Evolutionary conservation across 2,888 invertebrate species (phyloP).

Genomic region (Nomada lathburiana): DNA sequence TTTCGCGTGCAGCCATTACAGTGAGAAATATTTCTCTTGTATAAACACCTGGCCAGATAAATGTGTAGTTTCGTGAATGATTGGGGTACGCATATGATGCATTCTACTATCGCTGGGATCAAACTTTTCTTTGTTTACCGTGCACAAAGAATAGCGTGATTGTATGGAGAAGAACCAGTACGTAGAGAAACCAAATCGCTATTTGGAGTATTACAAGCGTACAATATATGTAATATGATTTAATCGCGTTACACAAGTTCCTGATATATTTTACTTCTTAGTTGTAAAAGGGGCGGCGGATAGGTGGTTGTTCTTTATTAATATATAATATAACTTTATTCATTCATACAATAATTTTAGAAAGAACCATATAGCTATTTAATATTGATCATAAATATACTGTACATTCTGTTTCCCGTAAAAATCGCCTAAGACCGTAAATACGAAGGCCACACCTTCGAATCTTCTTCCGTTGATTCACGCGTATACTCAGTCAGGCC

Average conservation of each 20-base stretch:
- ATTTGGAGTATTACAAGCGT: constrained; percentile 43
- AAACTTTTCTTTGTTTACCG: constrained; percentile 75
- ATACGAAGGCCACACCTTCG: constrained; percentile 33
- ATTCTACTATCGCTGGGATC: constrained; percentile 68
- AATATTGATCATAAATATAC: background rate
- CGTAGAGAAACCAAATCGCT: constrained; percentile 38
- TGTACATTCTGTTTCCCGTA: constrained; percentile 4
- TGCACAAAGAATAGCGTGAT: constrained; percentile 69
- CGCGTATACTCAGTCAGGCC: constrained; percentile 82
- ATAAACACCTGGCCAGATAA: constrained; percentile 22
- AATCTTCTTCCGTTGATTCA: constrained; percentile 61
- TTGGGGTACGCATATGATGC: constrained; percentile 44
- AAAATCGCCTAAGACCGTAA: constrained; percentile 7
- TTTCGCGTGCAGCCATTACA: background rate
- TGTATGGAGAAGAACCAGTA: constrained; percentile 46
- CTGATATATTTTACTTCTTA: constrained; percentile 14
- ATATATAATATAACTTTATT: background rate
- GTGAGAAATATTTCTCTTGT: constrained; percentile 35
- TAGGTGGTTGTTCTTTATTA: constrained; percentile 18
- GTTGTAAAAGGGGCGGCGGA: constrained; percentile 1
- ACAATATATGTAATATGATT: constrained; percentile 46
- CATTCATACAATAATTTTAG: background rate
- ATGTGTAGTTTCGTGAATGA: constrained; percentile 29
- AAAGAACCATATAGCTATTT: background rate
- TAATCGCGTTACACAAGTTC: constrained; percentile 51